phyloP scores from a whole-genome alignment of 1,140 invertebrate species.

The Brachionus asplanchnoidis region DNA sequence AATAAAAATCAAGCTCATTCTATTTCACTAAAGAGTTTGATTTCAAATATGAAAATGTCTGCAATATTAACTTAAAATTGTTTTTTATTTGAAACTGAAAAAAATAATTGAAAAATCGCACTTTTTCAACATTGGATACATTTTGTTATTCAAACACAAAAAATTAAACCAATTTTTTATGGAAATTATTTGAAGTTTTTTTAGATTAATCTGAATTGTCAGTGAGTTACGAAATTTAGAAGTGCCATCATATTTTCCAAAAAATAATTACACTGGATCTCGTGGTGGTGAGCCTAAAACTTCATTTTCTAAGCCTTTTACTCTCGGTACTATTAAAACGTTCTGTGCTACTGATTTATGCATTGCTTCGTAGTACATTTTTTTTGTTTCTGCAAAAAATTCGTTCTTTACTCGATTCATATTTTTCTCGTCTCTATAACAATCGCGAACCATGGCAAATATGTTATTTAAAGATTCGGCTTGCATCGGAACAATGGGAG shows the following conservation, averaged over 20 bases:
- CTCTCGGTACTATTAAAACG: slow-evolving; percentile 52
- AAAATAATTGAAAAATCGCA: too few species aligned
- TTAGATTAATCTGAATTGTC: too few species aligned
- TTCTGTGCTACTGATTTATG: slow-evolving; percentile 57
- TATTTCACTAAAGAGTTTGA: too few species aligned
- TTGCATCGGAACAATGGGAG: slow-evolving; percentile 54
- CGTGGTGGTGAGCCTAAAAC: slow-evolving; percentile 50
- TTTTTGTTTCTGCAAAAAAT: slow-evolving; percentile 51
- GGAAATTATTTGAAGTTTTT: too few species aligned
- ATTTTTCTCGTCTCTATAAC: slow-evolving; percentile 45
- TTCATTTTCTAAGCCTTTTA: slow-evolving; percentile 54
- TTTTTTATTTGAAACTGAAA: too few species aligned
- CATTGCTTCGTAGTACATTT: slow-evolving; percentile 53
- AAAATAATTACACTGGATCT: slow-evolving; percentile 48
- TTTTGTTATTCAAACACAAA: too few species aligned
- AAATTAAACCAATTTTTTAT: too few species aligned
- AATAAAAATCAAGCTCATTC: too few species aligned
- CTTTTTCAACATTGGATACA: too few species aligned
- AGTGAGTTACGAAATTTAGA: too few species aligned
- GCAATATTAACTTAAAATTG: too few species aligned
- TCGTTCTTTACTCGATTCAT: slow-evolving; percentile 48
- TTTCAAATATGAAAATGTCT: too few species aligned
- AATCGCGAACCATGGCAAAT: slow-evolving; percentile 50
- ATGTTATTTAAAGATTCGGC: slow-evolving; percentile 53
- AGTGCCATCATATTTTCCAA: neutral